Conservation (phyloP, 2,797 vertebrate genomes). For the Chaunax sp. region DNA sequence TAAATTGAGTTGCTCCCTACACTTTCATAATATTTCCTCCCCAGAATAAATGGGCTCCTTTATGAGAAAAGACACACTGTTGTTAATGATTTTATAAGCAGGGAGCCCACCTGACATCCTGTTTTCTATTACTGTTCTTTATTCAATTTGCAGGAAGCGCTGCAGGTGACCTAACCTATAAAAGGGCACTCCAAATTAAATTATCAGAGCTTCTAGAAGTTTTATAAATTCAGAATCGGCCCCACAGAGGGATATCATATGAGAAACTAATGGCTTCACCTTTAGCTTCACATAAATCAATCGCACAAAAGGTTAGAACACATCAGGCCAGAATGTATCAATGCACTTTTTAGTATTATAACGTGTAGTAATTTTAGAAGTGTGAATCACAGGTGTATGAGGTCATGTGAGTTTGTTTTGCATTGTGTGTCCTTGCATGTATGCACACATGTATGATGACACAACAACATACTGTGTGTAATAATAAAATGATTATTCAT, state of each 20-base stretch:
- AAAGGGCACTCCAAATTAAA: constrained; percentile 90
- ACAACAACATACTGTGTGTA: background rate
- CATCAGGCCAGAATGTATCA: constrained; percentile 76
- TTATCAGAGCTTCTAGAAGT: constrained; percentile 87
- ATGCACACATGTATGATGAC: background rate
- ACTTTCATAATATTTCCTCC: constrained; percentile 83
- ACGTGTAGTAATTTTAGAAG: constrained; percentile 56
- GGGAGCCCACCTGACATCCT: constrained; percentile 85
- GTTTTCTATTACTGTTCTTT: constrained; percentile 87
- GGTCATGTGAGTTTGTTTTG: constrained; percentile 33
- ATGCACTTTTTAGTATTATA: constrained; percentile 74
- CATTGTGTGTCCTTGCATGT: constrained; percentile 1
- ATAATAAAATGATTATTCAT: too few relatives aligned
- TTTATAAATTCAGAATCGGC: constrained; percentile 85
- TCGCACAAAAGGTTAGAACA: constrained; percentile 82
- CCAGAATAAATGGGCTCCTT: constrained; percentile 86
- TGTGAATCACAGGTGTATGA: constrained; percentile 58
- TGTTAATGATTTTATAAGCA: constrained; percentile 89
- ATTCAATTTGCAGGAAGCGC: constrained; percentile 88
- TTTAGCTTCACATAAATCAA: constrained; percentile 86
- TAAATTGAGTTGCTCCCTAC: constrained; percentile 82
- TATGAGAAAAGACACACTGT: constrained; percentile 87
- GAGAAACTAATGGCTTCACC: constrained; percentile 83
- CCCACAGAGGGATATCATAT: constrained; percentile 77
- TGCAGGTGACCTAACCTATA: constrained; percentile 90